Evolutionary conservation across 2,113 vertebrate genomes (phyloP), one percentile per base, ranked within the genome.

Genomic region (Gracilinanus agilis): DNA sequence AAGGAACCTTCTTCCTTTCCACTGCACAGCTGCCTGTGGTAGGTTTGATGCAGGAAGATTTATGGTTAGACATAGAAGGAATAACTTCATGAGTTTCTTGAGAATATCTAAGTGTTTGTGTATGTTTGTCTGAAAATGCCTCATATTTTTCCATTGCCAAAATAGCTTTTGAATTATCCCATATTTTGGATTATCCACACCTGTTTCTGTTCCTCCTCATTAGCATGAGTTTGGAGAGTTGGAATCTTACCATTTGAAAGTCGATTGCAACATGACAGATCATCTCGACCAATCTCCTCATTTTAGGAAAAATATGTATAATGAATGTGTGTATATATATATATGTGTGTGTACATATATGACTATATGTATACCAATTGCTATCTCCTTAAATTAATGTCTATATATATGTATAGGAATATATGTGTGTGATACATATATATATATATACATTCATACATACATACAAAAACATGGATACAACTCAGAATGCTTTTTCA

Each of bases 401-500:
- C n/a, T n/a, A n/a, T n/a, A n/a, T n/a, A n/a, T n/a, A n/a, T n/a
- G n/a, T n/a, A n/a, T n/a, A n/a, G n/a, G n/a, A n/a, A n/a, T n/a
- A n/a, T n/a, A n/a, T n/a, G n/a, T 90, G 27, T n/a, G 55, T 29
- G 7, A 44, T 53, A 93, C 0, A 58, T 53, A 24, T 4, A 25
- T 40, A 24, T 29, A 53, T 19, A 7, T 29, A 5, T 88, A 10
- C 89, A 13, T 53, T 9, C 90, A 54, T 29, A 91, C 88, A 3
- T 53, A 88, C 13, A 34, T 54, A 91, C 54, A 54, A 54, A 92
- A 34, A 40, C 88, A 83, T 21, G 9, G 1, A 40, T 5, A 91
- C 2, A 29, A 92, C 95, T 92, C 53, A 40, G n/a, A 93, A 0
- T 92, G 90, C 96, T 40, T 97, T 97, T 58, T 61, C 88, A 88